Base-by-base conservation (phyloP, 1,140 invertebrate genomes). In the Lordiphosa clarofinis region DNA sequence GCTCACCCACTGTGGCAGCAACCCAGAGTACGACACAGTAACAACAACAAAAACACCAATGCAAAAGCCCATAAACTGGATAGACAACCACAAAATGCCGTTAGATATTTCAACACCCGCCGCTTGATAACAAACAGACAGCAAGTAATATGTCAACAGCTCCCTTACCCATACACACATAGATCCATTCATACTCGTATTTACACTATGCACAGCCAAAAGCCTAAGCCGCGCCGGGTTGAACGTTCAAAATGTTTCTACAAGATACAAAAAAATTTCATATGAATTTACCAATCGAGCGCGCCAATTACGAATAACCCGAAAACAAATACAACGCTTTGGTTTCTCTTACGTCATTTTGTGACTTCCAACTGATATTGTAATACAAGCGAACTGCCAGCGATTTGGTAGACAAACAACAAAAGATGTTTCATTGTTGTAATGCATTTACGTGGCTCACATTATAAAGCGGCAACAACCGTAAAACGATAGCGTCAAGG, bases 221-320 rank as follows among this genome's bases (percentile, higher is more conserved):
- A 55, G 31, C 37, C 33, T 31, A 38, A 56, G 40, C 13, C 43
- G 7, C 8, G 28, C 28, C 28, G 28, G 28, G 28, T 31, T 31
- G 7, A 8, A 31, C 28, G 28, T 31, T 31, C 5, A 44, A 58
- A 71, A 53, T 33, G 46, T 57, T 57, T 46, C 56, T 11, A 36
- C 46, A 31, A 31, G 28, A 31, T 31, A 31, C 55, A 39, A n/a
- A n/a, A 53, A 59, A 50, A 58, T 69, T 74, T 70, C 70, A 50
- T 74, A 73, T 73, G 55, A 64, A 43, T 75, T 78, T 72, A 71
- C 67, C 72, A 76, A 76, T 76, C 73, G 72, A 71, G 73, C 73
- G 60, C 67, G 76, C 72, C 76, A 81, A 81, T 81, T 82, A 81
- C 65, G 49, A 68, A 60, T 64, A 68, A 33, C 42, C 43, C 47